A percentile compares a stretch with the other conserved stretches of the same genome.
Conservation (phyloP, 1,140 invertebrate species). For the Drosophila ogumai region DNA sequence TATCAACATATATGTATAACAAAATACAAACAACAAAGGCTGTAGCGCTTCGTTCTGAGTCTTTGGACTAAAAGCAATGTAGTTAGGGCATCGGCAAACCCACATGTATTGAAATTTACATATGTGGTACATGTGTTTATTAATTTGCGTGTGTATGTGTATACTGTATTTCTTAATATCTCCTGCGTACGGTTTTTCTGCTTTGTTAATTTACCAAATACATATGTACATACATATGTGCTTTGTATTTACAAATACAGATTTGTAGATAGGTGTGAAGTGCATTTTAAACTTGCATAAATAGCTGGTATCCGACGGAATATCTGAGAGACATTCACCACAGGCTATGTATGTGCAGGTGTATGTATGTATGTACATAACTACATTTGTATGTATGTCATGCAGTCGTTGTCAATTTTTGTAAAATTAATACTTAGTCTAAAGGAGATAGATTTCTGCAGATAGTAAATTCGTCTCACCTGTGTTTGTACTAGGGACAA, state of each 20-base stretch:
- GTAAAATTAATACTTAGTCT: not conserved
- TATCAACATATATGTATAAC: not conserved
- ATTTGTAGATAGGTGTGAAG: not conserved
- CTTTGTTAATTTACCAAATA: constrained; percentile 3
- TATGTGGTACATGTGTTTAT: constrained; percentile 13
- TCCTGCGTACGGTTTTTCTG: constrained; percentile 5
- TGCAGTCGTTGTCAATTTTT: not conserved
- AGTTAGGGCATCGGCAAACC: not conserved
- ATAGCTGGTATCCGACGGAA: not conserved
- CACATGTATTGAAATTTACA: constrained; percentile 9
- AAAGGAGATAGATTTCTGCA: no score
- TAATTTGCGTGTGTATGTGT: constrained; percentile 11
- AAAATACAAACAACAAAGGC: constrained; percentile 2
- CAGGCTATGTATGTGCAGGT: not conserved
- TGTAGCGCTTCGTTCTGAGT: not conserved
- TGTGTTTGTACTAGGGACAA: not conserved
- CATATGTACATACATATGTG: not conserved
- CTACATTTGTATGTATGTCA: not conserved
- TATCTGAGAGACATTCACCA: not conserved
- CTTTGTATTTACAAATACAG: not conserved
- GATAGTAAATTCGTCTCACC: not conserved
- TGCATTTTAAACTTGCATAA: not conserved
- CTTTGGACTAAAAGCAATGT: not conserved
- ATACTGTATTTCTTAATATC: not conserved
- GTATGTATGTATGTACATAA: constrained; percentile 1